Conservation (phyloP, 2,888 invertebrate genomes). For the Mallateleia sp. region DNA sequence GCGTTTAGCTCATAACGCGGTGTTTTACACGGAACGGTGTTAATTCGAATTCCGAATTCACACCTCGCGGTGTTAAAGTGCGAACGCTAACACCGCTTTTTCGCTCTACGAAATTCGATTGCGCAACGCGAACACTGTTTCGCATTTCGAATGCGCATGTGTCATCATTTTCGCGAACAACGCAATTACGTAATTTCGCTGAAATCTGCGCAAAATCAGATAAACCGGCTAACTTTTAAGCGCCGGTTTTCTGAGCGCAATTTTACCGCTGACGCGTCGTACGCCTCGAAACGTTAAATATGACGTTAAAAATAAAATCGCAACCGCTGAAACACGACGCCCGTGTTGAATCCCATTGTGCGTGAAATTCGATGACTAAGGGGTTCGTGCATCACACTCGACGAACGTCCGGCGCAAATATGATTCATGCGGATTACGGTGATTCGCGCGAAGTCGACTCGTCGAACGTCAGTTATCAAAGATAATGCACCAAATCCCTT, state of each 20-base stretch:
- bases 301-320: slow-evolving; percentile 4
- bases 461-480: slow-evolving; percentile 34
- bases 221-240: background rate
- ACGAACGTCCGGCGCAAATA: slow-evolving; percentile 19
- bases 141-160: background rate
- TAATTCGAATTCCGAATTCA: no score
- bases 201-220: background rate
- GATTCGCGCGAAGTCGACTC: slow-evolving; percentile 27
- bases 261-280: background rate
- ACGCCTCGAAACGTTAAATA: background rate
- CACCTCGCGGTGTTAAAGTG: no score
- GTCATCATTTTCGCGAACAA: background rate
- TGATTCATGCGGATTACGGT: slow-evolving; percentile 57
- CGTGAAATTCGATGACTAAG: slow-evolving; percentile 60
- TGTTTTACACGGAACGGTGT: no score
- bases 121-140: no score
- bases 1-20: no score
- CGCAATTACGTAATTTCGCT: background rate
- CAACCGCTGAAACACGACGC: slow-evolving; percentile 1
- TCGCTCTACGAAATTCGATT: no score
- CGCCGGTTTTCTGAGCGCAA: background rate
- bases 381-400: slow-evolving; percentile 25
- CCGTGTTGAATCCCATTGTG: slow-evolving; percentile 22
- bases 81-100: no score
- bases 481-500: slow-evolving; percentile 33